Conservation (phyloP, 2,888 invertebrate genomes). For the Euphydryas editha region DNA sequence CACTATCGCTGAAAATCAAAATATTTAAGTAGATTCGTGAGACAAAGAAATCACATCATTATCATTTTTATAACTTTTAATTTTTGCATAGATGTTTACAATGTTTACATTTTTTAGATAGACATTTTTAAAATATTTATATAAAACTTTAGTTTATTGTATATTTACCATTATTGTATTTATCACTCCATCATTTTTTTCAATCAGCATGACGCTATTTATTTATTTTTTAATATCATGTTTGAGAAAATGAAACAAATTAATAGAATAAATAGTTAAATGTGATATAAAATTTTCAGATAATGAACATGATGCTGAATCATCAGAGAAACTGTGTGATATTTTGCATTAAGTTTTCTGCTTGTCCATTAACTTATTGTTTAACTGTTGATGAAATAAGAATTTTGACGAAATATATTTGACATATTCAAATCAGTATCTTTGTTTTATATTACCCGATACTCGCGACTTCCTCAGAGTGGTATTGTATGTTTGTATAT, state of each 20-base stretch:
- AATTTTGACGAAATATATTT: slow-evolving; percentile 44
- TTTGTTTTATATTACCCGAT: slow-evolving; percentile 21
- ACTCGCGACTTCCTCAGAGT: not conserved
- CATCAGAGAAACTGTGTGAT: slow-evolving; percentile 43
- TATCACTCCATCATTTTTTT: not conserved
- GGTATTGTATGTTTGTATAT: too few species aligned
- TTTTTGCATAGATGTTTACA: not conserved
- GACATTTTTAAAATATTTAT: slow-evolving; percentile 3
- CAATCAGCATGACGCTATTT: not conserved
- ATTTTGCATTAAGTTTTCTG: slow-evolving; percentile 40
- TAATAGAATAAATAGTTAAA: slow-evolving; percentile 19
- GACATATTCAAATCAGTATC: slow-evolving; percentile 4
- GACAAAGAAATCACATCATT: not conserved
- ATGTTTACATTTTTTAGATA: not conserved
- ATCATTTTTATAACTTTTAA: not conserved
- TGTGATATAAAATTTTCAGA: slow-evolving; percentile 47
- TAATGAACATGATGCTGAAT: slow-evolving; percentile 46
- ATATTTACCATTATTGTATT: not conserved
- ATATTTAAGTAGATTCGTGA: not conserved
- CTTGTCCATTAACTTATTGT: slow-evolving; percentile 32
- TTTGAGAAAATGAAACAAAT: not conserved
- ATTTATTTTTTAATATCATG: not conserved
- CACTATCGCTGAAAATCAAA: slow-evolving; percentile 57
- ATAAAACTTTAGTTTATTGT: not conserved
- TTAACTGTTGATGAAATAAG: slow-evolving; percentile 38